Base-by-base conservation (phyloP, 2,888 invertebrate species). In the Pheosia tremula region DNA sequence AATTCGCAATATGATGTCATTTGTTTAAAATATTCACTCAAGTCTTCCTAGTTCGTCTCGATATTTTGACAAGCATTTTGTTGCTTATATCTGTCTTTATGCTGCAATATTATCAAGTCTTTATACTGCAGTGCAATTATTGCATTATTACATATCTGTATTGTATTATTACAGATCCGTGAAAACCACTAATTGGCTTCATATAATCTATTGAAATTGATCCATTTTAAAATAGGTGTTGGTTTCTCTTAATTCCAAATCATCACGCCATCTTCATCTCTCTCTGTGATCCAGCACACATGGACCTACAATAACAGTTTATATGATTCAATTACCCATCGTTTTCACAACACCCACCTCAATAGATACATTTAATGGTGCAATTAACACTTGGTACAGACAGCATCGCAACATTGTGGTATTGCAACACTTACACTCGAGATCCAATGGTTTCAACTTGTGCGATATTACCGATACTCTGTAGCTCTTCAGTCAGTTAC, bases 371-470 rank as follows among this genome's bases (percentile, higher is more conserved):
- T 58, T 55, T 61, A 62, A 68, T 79, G 74, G 74, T 81, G 75
- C 75, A 80, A 79, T 68, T 67, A 62, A 68, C 63, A 64, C 66
- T 63, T 68, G 24, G 24, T 24, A 24, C 24, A 24, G 66, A 61
- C 66, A 62, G 59, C 64, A 57, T n/a, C 58, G 56, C 56, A 77
- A 79, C 82, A 83, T 82, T 82, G 83, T 8, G 2, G 39, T 11
- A 69, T 62, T 74, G 60, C 70, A 70, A 71, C 79, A 72, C 69
- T 71, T 64, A 71, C 80, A 72, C 71, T 70, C 63, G 67, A 63
- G 58, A 59, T 60, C 61, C 59, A 56, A 59, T 66, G 67, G 73
- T 66, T 71, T 71, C 69, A 66, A 68, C 63, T 69, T 54, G 63
- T 66, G 66, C 69, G 11, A 41, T 39, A 39, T n/a, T 43, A 41